phyloP scores from a whole-genome alignment of 2,797 vertebrate genomes.

The Emydoidea blandingii region DNA sequence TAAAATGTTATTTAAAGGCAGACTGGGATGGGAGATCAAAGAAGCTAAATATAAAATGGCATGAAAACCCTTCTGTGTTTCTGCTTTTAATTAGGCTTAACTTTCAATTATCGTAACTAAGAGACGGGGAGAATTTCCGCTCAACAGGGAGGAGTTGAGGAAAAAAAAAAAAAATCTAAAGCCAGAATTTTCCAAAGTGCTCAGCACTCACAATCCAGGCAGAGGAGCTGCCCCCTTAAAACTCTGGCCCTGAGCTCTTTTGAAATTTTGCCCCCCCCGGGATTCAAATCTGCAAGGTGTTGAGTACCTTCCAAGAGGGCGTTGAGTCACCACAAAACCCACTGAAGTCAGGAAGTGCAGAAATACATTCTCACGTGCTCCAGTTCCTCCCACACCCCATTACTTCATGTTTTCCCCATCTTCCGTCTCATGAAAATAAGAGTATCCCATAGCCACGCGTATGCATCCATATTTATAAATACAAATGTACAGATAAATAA shows the following conservation, averaged over 20 bases:
- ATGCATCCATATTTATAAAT: slow-evolving; percentile 2
- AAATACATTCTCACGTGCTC: background rate
- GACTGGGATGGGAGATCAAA: rapidly evolving
- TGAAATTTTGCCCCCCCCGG: too few relatives aligned
- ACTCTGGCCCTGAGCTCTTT: background rate
- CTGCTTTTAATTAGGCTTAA: background rate
- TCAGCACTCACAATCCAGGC: background rate
- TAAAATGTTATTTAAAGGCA: background rate
- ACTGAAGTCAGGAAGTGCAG: background rate
- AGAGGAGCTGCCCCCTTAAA: background rate
- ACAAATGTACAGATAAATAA: slow-evolving; percentile 29
- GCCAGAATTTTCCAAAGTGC: rapidly evolving
- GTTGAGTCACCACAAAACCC: background rate
- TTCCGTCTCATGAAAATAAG: background rate
- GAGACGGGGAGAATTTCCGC: background rate
- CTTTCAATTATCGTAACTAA: rapidly evolving
- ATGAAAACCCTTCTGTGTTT: background rate
- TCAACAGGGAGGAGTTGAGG: too few relatives aligned
- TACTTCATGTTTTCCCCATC: background rate
- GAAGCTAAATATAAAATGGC: rapidly evolving
- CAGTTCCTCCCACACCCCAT: background rate
- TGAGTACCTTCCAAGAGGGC: rapidly evolving
- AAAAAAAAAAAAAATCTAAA: background rate
- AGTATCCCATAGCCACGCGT: background rate
- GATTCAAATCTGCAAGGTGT: rapidly evolving